These are phyloP conservation scores for Latrodectus elegans DNA, from an alignment of 2,888 invertebrate genomes.

Conservation along the genomic window DNA sequence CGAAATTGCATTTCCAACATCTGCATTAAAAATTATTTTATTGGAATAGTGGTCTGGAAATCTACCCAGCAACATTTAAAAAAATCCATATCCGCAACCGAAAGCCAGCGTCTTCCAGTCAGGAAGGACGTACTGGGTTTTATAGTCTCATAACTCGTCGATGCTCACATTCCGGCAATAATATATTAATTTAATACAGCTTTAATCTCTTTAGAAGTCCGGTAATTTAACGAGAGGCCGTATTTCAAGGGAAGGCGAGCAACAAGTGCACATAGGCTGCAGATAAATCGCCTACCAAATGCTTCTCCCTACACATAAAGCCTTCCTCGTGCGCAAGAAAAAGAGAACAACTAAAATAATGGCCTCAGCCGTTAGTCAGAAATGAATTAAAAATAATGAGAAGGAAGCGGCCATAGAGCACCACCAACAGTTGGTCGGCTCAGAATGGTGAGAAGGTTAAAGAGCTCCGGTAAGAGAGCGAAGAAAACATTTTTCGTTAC, in stretches of 20 bases:
- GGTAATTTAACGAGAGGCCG: constrained; percentile 48
- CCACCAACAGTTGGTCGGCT: constrained; percentile 46
- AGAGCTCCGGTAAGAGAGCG: constrained; percentile 39
- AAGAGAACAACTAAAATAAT: constrained; percentile 61
- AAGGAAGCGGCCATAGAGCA: constrained; percentile 23
- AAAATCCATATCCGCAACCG: too few species aligned
- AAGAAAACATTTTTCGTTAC: constrained; percentile 62
- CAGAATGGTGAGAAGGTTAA: constrained; percentile 43
- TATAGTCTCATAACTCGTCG: constrained; percentile 16
- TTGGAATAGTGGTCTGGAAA: too few species aligned
- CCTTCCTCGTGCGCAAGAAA: constrained; percentile 40
- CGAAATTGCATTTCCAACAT: too few species aligned
- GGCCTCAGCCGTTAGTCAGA: constrained; percentile 62
- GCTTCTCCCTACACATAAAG: constrained; percentile 60
- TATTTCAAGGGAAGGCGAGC: constrained; percentile 47
- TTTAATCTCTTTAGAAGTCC: constrained; percentile 62
- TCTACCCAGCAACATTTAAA: too few species aligned
- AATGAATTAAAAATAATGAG: constrained; percentile 70
- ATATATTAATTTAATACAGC: constrained; percentile 60
- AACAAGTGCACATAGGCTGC: constrained; percentile 59
- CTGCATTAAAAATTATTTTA: too few species aligned
- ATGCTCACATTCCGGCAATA: constrained; percentile 26
- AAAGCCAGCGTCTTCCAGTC: too few species aligned
- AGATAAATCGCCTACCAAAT: constrained; percentile 64
- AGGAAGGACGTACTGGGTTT: neutral